A percentile compares a stretch with the other conserved stretches of the same genome.
phyloP scores from a whole-genome alignment of 2,888 invertebrate genomes.

The Diarsia dahlii region DNA sequence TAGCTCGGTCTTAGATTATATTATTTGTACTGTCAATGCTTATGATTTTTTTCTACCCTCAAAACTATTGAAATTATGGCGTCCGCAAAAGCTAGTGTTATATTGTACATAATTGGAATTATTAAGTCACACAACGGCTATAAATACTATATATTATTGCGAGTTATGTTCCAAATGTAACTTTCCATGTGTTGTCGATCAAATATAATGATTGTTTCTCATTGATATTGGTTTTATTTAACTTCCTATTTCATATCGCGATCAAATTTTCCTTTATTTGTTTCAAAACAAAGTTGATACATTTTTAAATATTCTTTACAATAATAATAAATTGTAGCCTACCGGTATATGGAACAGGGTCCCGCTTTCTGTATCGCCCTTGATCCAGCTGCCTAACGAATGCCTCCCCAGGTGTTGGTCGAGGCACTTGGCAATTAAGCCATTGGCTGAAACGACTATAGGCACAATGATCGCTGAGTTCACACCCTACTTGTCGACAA shows the following conservation, averaged over 20 bases:
- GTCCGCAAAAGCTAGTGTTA: constrained; percentile 47
- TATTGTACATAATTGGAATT: constrained; percentile 40
- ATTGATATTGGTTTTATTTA: constrained; percentile 38
- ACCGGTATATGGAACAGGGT: too few relatives aligned
- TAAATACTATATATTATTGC: constrained; percentile 25
- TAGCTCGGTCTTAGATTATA: constrained; percentile 34
- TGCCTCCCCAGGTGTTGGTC: too few relatives aligned
- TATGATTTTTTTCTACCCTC: constrained; percentile 19
- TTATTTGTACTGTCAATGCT: constrained; percentile 28
- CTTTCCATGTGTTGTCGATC: constrained; percentile 57
- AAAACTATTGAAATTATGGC: constrained; percentile 44
- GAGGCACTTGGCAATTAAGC: too few relatives aligned
- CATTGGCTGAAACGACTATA: too few relatives aligned
- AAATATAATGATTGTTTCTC: constrained; percentile 63
- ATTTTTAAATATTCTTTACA: too few relatives aligned
- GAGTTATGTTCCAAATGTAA: constrained; percentile 41
- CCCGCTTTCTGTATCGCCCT: too few relatives aligned
- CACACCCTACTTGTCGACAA: too few relatives aligned
- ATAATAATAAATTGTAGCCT: too few relatives aligned
- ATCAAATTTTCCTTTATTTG: not conserved
- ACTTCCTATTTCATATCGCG: not conserved
- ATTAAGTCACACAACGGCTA: constrained; percentile 54
- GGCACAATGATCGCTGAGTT: too few relatives aligned
- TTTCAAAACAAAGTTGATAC: too few relatives aligned
- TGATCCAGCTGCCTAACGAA: too few relatives aligned